phyloP scores from a whole-genome alignment of 2,888 invertebrate species.

The Ametastegia equiseti region DNA sequence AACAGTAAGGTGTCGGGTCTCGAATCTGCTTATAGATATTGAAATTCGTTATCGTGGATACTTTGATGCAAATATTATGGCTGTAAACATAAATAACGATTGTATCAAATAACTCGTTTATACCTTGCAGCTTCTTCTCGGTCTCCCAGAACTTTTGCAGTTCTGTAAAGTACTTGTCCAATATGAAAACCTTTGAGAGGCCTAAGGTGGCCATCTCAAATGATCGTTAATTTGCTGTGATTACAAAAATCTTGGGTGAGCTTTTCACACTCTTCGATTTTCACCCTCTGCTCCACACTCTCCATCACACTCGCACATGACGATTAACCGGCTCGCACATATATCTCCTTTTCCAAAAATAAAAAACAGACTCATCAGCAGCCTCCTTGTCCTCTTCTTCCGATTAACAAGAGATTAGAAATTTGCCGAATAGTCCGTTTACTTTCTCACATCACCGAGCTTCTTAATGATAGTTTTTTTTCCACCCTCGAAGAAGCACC shows the following conservation, averaged over 20 bases:
- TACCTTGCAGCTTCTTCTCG: constrained; percentile 97
- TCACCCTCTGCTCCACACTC: constrained; percentile 65
- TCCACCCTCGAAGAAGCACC: neutral
- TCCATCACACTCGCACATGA: constrained; percentile 71
- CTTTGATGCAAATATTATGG: neutral
- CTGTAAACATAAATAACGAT: neutral
- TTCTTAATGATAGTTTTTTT: neutral
- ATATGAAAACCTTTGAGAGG: constrained; percentile 97
- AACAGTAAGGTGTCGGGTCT: neutral
- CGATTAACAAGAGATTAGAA: neutral
- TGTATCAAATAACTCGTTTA: constrained; percentile 60
- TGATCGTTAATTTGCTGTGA: constrained; percentile 50
- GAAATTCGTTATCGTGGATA: neutral
- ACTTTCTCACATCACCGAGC: neutral
- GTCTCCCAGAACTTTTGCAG: constrained; percentile 98
- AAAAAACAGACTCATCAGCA: constrained; percentile 43
- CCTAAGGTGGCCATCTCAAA: constrained; percentile 94
- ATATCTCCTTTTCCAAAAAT: neutral
- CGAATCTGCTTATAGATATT: neutral
- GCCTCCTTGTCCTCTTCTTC: no score
- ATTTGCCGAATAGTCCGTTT: neutral
- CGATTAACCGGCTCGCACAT: constrained; percentile 36
- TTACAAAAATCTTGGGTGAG: neutral
- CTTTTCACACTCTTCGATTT: constrained; percentile 45
- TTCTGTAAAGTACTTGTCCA: constrained; percentile 98